Conservation (phyloP, 2,888 invertebrate genomes). For the Mimas tiliae region DNA sequence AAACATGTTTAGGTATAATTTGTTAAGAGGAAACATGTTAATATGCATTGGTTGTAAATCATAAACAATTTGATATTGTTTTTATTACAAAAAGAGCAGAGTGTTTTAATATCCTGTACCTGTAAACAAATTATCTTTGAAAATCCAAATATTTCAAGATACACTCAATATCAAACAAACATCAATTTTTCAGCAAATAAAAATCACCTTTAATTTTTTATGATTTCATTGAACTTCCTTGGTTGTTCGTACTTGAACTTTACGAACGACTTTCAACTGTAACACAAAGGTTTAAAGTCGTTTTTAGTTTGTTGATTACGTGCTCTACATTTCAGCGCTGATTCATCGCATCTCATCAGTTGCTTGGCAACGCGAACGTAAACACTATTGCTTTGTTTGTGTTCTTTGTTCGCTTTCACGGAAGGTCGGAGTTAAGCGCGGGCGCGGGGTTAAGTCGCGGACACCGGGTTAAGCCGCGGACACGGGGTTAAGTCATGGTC, state of each 20-base stretch:
- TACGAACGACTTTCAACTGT: background rate
- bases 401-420: slow-evolving; percentile 5
- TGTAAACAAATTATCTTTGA: background rate
- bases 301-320: background rate
- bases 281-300: background rate
- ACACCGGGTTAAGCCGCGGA: background rate
- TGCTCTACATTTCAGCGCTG: slow-evolving; percentile 16
- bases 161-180: background rate
- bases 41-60: too few species aligned
- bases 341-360: slow-evolving; percentile 17
- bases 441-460: background rate
- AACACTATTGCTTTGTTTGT: slow-evolving; percentile 16
- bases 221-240: slow-evolving; percentile 20
- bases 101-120: too few species aligned
- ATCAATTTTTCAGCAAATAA: slow-evolving; percentile 15
- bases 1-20: too few species aligned
- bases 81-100: too few species aligned
- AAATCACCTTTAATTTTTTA: slow-evolving; percentile 12
- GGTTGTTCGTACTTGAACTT: background rate
- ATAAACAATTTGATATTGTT: too few species aligned
- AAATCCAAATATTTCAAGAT: background rate
- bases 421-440: background rate
- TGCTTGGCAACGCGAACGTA: slow-evolving; percentile 20
- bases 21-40: too few species aligned
- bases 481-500: background rate